Conservation (phyloP, 2,888 invertebrate genomes). For the Seira musarum region DNA sequence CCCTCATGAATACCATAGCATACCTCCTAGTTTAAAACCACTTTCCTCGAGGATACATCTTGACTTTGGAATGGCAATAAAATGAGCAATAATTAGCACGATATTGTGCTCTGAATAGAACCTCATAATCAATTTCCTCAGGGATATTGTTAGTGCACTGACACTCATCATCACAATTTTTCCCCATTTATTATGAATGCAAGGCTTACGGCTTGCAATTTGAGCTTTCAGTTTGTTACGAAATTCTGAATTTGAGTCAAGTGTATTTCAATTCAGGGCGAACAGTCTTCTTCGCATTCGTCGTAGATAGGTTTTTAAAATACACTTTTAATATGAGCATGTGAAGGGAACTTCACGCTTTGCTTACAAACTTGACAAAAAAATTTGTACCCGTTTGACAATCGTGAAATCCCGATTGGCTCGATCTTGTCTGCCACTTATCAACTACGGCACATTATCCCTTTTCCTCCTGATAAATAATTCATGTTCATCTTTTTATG, state of each 20-base stretch:
- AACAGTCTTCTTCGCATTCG: no score
- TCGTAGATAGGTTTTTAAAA: no score
- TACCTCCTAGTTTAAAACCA: no score
- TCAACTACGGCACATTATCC: not conserved
- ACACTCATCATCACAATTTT: no score
- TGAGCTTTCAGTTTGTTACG: no score
- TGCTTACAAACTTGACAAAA: no score
- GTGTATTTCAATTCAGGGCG: no score
- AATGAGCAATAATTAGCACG: slow-evolving; percentile 47
- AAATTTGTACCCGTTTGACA: not conserved
- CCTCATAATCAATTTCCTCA: slow-evolving; percentile 42
- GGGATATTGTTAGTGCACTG: slow-evolving; percentile 11
- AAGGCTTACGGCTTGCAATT: no score
- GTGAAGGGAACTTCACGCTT: no score
- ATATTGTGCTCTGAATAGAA: slow-evolving; percentile 37
- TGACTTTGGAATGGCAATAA: slow-evolving; percentile 23
- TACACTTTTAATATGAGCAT: no score
- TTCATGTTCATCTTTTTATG: slow-evolving; percentile 32
- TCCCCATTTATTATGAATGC: no score
- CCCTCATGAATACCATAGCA: not conserved
- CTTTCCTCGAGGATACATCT: not conserved
- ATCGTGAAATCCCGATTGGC: slow-evolving; percentile 30
- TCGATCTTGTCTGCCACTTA: not conserved
- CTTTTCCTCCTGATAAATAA: slow-evolving; percentile 32
- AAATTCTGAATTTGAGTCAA: no score